Evolutionary conservation across 2,797 vertebrate species (phyloP), one percentile per base, ranked within the genome.

Genomic region (Microhierax caerulescens): DNA sequence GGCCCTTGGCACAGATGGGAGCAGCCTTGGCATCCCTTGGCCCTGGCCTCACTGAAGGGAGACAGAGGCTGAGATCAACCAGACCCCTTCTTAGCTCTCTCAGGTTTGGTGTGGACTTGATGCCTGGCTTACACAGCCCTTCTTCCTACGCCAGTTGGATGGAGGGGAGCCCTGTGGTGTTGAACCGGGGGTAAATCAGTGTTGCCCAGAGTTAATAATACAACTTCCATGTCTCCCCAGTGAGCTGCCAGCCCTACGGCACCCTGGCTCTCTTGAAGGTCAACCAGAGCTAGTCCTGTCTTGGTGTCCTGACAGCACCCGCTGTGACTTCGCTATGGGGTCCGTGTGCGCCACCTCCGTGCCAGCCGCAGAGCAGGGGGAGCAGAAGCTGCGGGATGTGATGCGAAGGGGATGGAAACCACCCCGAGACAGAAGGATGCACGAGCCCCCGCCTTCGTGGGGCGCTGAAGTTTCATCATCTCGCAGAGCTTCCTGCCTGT

Each of bases 261-360:
- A 25, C 47, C 50, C 34, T 13, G 53, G 2, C 7, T 56, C 47
- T 57, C 36, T 10, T 8, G 36, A 85, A 75, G 48, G 63, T 82
- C 86, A 70, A 47, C 32, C 34, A 1, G 34, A 7, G 41, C 65
- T 48, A 16, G n/a, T 32, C 6, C 4, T 10, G 7, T 12, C 24
- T 50, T 5, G 0, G 12, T 1, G 3, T 63, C 80, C 85, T 83
- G 48, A 10, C 60, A 59, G 43, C 43, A 70, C 68, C 74, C 2
- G 1, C 23, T 0, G 2, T 64, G 88, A 63, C 60, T 10, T 1
- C 30, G n/a, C 17, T 22, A 11, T 0, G 1, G 53, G 57, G 17
- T 48, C 61, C 27, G 8, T 1, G 20, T 48, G 85, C 87, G 51
- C 75, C 60, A 34, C 67, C 43, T 32, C 34, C 12, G 0, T 0